Evolutionary conservation across 2,888 invertebrate species (phyloP).

Genomic region (Mythimna loreyi): DNA sequence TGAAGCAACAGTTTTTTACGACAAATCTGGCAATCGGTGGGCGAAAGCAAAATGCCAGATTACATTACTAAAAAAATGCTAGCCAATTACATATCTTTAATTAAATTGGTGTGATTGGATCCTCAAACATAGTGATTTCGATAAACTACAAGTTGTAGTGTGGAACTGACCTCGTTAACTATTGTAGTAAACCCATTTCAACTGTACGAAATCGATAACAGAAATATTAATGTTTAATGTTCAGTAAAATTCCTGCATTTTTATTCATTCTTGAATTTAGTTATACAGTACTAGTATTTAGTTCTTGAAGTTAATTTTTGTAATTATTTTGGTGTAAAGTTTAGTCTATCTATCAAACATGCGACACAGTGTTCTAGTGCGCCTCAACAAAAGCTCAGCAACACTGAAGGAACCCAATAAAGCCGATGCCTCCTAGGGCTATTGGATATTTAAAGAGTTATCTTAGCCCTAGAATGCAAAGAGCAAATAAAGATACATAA

Average conservation of each 20-base stretch:
- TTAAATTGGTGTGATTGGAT: background rate
- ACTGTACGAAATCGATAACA: constrained; percentile 40
- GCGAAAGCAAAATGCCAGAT: constrained; percentile 12
- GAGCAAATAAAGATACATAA: no score
- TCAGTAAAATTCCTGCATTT: constrained; percentile 5
- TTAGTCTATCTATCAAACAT: no score
- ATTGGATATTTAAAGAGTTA: no score
- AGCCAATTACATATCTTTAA: background rate
- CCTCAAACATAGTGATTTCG: constrained; percentile 20
- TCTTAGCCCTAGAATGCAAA: no score
- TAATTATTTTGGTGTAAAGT: no score
- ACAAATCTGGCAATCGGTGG: constrained; percentile 15
- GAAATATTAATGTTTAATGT: constrained; percentile 27
- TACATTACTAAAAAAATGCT: constrained; percentile 10
- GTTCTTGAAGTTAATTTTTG: no score
- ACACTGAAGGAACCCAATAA: no score
- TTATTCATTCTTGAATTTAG: constrained; percentile 16
- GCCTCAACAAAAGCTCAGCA: no score
- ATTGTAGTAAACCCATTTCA: constrained; percentile 44
- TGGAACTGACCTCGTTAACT: constrained; percentile 52
- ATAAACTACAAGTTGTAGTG: constrained; percentile 8
- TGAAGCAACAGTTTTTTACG: background rate
- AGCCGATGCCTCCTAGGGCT: no score
- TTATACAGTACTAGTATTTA: no score
- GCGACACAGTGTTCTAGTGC: background rate